Evolutionary conservation across 2,888 invertebrate species (phyloP).

Genomic region (Crossocerus cetratus): DNA sequence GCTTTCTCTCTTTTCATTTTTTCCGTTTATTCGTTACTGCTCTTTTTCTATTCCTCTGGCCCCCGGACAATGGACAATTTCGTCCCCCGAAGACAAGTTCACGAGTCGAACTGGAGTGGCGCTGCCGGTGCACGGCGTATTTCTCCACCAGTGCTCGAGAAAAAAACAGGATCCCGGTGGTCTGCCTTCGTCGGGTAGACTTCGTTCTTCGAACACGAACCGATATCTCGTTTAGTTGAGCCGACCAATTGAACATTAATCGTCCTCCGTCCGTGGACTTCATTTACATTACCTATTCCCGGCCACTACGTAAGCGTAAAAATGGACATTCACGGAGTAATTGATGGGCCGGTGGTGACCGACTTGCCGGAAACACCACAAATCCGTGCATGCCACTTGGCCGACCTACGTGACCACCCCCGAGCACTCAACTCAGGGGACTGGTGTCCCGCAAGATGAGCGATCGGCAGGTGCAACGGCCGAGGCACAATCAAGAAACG

Average conservation of each 20-base stretch:
- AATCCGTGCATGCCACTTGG: not conserved
- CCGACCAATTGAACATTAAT: conserved; percentile 1
- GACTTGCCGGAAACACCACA: not conserved
- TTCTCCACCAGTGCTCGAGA: conserved; percentile 17
- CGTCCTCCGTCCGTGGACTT: conserved; percentile 10
- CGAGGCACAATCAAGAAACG: conserved; percentile 35
- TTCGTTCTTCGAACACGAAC: conserved; percentile 7
- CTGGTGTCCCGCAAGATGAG: not conserved
- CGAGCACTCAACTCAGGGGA: conserved; percentile 2
- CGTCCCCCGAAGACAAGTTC: conserved; percentile 39
- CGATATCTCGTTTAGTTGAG: not conserved
- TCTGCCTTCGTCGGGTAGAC: conserved; percentile 7
- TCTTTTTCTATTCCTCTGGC: conserved; percentile 24
- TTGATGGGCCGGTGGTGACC: no score
- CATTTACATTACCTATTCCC: not conserved
- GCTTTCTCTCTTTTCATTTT: conserved; percentile 40
- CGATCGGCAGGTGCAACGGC: conserved; percentile 13
- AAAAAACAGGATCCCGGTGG: no score
- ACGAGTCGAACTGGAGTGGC: conserved; percentile 29
- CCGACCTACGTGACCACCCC: conserved; percentile 8
- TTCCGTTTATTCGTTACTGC: conserved; percentile 22
- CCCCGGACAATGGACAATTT: conserved; percentile 45
- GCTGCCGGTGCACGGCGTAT: conserved; percentile 20
- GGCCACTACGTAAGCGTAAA: no score
- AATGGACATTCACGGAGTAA: no score